Base-by-base conservation (phyloP, 2,797 vertebrate species). In the Rachycentron canadum region DNA sequence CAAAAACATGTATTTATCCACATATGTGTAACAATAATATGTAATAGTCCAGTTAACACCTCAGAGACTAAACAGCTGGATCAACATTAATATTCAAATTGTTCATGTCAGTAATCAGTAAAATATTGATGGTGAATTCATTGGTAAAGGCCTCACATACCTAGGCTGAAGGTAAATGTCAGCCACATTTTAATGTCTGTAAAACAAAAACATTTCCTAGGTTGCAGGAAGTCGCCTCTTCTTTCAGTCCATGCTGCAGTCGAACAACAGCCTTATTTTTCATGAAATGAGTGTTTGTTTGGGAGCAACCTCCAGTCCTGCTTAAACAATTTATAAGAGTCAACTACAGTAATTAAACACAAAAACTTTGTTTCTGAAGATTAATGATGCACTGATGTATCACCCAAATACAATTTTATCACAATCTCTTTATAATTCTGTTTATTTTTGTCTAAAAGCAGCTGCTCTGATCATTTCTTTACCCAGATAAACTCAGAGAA, bases 61-160 rank as follows among this genome's bases (percentile, higher is more conserved):
- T 94, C 89, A 92, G 89, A 90, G 90, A 90, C 86, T 74, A 64
- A n/a, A 72, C 95, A 95, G 95, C 94, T 96, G 94, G 92, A 94
- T 93, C 87, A 84, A 78, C 94, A 91, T 94, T 89, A 90, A 91
- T 91, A 70, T 89, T 92, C 96, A 89, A 95, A 96, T 96, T 95
- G 96, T 96, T 95, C 71, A 96, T 95, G 88, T 87, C 79, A n/a
- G n/a, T 78, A 82, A 89, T 91, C 81, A 88, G 92, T 96, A 86
- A 96, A 96, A 95, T 87, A 95, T 95, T 96, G 92, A 96, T 95
- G 92, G 83, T 49, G 58, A 91, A 86, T 86, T 95, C 88, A 92
- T 94, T 92, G 93, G 88, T 94, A 91, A 95, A 92, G 93, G 91
- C 73, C 80, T 82, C 81, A 79, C 92, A 95, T 94, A 91, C 86